Evolutionary conservation across 2,888 invertebrate species (phyloP).

Genomic region (Polydrusus tereticollis): DNA sequence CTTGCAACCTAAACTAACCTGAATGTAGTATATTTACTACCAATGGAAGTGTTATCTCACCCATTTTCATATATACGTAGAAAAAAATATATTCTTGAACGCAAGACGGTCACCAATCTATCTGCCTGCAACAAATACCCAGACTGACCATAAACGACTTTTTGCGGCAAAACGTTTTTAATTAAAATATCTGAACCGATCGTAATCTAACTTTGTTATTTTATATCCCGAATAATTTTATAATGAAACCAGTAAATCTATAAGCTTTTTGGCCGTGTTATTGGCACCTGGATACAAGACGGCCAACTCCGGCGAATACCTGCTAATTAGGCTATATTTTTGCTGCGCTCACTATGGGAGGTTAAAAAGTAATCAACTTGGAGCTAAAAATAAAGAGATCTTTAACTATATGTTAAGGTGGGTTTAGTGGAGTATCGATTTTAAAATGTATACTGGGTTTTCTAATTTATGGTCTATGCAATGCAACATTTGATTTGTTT

Average conservation of each 20-base stretch:
- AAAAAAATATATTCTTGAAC: too few species aligned
- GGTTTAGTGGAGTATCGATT: conserved; percentile 33
- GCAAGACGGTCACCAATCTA: too few species aligned
- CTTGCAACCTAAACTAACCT: too few species aligned
- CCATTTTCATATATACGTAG: too few species aligned
- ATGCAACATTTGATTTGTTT: too few species aligned
- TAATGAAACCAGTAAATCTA: conserved; percentile 59
- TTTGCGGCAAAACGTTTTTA: conserved; percentile 61
- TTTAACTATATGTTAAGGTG: conserved; percentile 40
- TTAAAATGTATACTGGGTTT: too few species aligned
- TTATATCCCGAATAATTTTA: conserved; percentile 57
- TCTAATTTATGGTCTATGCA: too few species aligned
- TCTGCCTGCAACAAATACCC: conserved; percentile 26
- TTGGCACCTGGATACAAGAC: conserved; percentile 50
- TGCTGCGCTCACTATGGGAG: conserved; percentile 50
- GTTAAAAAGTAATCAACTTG: conserved; percentile 49
- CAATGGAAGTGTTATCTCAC: too few species aligned
- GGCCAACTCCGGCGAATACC: conserved; percentile 53
- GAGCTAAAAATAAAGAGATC: conserved; percentile 43
- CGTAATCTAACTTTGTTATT: conserved; percentile 60
- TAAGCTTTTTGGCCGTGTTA: conserved; percentile 45
- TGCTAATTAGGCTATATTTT: conserved; percentile 57
- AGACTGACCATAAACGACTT: conserved; percentile 33
- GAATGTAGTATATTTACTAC: too few species aligned
- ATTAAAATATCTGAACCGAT: conserved; percentile 66